phyloP scores from a whole-genome alignment of 2,797 vertebrate species.

The Prunella strophiata region DNA sequence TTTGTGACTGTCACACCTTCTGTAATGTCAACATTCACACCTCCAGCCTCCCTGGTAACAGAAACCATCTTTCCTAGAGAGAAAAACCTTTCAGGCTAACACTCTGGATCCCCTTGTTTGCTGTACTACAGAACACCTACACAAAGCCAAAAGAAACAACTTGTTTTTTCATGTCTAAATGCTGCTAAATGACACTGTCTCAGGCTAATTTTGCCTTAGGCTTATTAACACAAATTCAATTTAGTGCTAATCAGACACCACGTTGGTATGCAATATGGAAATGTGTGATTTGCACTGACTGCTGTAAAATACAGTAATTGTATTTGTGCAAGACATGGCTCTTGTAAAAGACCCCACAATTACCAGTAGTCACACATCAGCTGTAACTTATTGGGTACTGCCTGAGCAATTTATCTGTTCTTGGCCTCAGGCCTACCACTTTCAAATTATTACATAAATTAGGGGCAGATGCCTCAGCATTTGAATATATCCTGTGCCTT shows the following conservation, averaged over 20 bases:
- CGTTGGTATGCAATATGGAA: conserved; percentile 30
- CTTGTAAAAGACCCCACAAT: neutral
- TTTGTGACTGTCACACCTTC: neutral
- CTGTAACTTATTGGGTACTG: neutral
- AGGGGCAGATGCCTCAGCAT: neutral
- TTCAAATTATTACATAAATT: neutral
- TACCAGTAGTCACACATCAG: neutral
- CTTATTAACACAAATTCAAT: conserved; percentile 69
- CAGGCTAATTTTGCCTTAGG: conserved; percentile 60
- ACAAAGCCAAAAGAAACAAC: neutral
- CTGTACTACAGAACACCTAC: neutral
- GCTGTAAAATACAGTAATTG: conserved; percentile 1
- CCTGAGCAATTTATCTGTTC: neutral
- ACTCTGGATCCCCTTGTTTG: conserved; percentile 19
- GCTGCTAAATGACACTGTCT: conserved; percentile 46
- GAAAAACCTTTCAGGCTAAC: neutral
- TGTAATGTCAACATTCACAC: neutral
- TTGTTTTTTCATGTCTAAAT: neutral
- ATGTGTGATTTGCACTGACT: conserved; percentile 8
- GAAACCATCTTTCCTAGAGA: neutral
- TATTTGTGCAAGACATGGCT: conserved; percentile 29
- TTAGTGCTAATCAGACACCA: conserved; percentile 57
- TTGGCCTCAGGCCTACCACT: neutral
- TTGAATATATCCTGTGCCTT: neutral
- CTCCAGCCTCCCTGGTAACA: neutral